Base-by-base conservation (phyloP, 2,888 invertebrate genomes). In the Agriotes lineatus region DNA sequence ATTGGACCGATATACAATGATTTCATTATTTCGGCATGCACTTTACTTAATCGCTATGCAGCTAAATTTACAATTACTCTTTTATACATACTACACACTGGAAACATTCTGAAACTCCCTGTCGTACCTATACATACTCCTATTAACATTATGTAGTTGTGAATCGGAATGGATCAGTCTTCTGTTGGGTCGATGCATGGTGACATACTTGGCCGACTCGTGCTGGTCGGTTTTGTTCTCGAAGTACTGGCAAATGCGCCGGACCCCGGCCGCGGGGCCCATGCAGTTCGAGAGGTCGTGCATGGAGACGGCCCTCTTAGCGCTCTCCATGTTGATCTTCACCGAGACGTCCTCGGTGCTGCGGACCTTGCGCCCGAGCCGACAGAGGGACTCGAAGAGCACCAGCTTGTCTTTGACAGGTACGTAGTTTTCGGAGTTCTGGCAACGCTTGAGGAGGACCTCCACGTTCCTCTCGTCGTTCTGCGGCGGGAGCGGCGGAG, bases 221-320 rank as follows among this genome's bases (percentile, higher is more conserved):
- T 71, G 66, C 14, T 74, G 65, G 30, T 80, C 80, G 48, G 71
- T 76, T 75, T 82, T 82, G 42, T 88, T 88, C 79, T 91, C 91
- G 82, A 91, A 91, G 83, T 90, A 90, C 82, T 90, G 88, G 74
- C 92, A 89, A 83, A 91, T 88, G 79, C 91, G 90, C 64, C 90
- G 86, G 18, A 91, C 91, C 18, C 82, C 84, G 9, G 80, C 78
- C 45, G 77, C 80, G 7, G 87, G 86, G 66, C 88, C 84, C 2
- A 80, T 77, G 4, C 84, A 84, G 62, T 86, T 82, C 44, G 86
- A 86, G 20, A 89, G 84, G 82, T 92, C 91, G 81, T 91, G 91
- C 75, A 91, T 82, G 0, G 91, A 91, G 5, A 90, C 85, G 0
- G 91, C 90, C 1, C 91, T 85, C 65, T 91, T 87, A 45, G 85